Evolutionary conservation across 1,140 invertebrate genomes (phyloP).

Genomic region (Diploscapter pachys): DNA sequence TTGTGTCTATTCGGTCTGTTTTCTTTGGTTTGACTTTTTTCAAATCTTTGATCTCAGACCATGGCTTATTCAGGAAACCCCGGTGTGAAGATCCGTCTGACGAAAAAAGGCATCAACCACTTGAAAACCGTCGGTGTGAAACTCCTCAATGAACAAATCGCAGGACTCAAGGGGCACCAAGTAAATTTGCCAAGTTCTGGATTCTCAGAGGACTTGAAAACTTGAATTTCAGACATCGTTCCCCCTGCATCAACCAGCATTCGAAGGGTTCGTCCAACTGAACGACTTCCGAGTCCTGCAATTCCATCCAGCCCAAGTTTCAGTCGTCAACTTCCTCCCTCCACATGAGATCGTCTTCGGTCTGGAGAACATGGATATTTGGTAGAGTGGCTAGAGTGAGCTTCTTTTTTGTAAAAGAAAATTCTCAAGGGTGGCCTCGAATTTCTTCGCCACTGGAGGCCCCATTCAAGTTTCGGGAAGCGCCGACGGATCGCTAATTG

Average conservation of each 20-base stretch:
- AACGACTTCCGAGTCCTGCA: slow-evolving; percentile 48
- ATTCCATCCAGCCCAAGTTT: slow-evolving; percentile 47
- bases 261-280: slow-evolving; percentile 46
- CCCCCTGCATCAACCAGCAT: slow-evolving; percentile 47
- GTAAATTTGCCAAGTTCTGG: slow-evolving; percentile 10
- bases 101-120: slow-evolving; percentile 56
- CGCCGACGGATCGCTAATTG: slow-evolving; percentile 43
- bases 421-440: slow-evolving; percentile 42
- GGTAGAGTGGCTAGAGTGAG: slow-evolving; percentile 36
- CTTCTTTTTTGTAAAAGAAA: neutral
- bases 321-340: slow-evolving; percentile 47
- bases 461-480: slow-evolving; percentile 48
- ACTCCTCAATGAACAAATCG: slow-evolving; percentile 49
- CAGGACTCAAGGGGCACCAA: neutral
- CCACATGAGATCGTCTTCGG: slow-evolving; percentile 46
- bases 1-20: too few species aligned
- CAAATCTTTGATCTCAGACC: too few species aligned
- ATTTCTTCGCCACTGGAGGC: slow-evolving; percentile 48
- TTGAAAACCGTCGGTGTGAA: slow-evolving; percentile 56
- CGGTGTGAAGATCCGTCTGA: slow-evolving; percentile 53
- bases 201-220: neutral
- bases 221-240: slow-evolving; percentile 37
- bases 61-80: slow-evolving; percentile 45
- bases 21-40: too few species aligned
- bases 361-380: slow-evolving; percentile 52